Conservation (phyloP, 2,888 invertebrate genomes). For the Maniola hyperantus region DNA sequence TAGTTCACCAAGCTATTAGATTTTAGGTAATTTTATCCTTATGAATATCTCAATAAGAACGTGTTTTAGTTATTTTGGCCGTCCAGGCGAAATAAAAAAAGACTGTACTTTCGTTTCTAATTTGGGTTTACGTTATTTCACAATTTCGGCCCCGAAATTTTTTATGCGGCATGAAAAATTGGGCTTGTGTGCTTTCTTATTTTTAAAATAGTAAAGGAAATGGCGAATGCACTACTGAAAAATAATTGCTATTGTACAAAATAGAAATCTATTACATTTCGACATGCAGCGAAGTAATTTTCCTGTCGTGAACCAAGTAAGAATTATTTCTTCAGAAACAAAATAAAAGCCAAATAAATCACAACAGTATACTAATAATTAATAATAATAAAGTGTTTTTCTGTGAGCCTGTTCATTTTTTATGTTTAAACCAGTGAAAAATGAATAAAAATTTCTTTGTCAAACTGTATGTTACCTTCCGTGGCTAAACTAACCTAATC, state of each 20-base stretch:
- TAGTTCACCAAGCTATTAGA: background rate
- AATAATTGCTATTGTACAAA: no score
- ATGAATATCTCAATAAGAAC: constrained; percentile 3
- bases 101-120: background rate
- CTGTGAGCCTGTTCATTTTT: no score
- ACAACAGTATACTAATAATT: background rate
- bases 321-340: no score
- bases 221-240: no score
- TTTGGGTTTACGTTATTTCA: constrained; percentile 3
- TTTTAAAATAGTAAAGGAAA: background rate
- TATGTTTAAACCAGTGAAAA: no score
- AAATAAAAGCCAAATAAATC: background rate
- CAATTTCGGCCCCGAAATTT: background rate
- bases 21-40: constrained; percentile 1
- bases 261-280: background rate
- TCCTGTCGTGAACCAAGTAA: no score
- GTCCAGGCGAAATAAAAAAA: constrained; percentile 1
- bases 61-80: background rate
- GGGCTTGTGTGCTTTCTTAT: background rate
- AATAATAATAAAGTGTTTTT: no score
- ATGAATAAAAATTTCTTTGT: background rate
- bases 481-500: no score
- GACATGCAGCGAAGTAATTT: background rate
- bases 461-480: no score
- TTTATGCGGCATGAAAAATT: background rate